phyloP scores from a whole-genome alignment of 2,888 invertebrate species.

The Lampropteryx suffumata region DNA sequence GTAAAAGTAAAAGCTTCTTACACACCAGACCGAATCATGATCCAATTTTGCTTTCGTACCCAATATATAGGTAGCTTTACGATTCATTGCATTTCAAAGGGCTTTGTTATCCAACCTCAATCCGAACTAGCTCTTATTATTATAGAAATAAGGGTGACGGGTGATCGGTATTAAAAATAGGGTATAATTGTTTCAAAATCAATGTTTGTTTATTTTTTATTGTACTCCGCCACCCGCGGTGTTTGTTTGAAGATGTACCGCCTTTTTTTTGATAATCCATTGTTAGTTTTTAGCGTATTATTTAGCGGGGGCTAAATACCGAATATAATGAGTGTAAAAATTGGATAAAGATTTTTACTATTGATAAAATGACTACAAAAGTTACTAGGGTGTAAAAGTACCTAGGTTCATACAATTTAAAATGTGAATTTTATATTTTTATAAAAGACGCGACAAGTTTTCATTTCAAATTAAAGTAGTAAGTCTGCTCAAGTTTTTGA shows the following conservation, averaged over 20 bases:
- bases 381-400: conserved; percentile 11
- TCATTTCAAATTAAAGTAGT: no score
- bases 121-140: conserved; percentile 1
- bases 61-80: conserved; percentile 29
- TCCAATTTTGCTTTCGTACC: conserved; percentile 18
- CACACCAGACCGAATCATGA: conserved; percentile 23
- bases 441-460: no score
- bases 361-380: conserved; percentile 1
- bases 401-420: no score
- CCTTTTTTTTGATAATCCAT: conserved; percentile 37
- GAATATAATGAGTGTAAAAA: conserved; percentile 55
- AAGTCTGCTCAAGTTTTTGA: no score
- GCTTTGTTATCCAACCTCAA: conserved; percentile 19
- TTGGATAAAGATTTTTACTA: conserved; percentile 45
- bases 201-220: conserved; percentile 29
- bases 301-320: conserved; percentile 49
- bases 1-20: background rate
- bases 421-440: no score
- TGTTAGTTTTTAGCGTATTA: conserved; percentile 44
- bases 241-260: conserved; percentile 49
- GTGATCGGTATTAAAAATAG: background rate
- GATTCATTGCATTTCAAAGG: conserved; percentile 28
- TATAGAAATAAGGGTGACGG: conserved; percentile 1
- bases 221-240: conserved; percentile 48
- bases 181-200: conserved; percentile 33